Evolutionary conservation across 2,888 invertebrate genomes (phyloP), one percentile per base, ranked within the genome.

Genomic region (Drosophila multiciliata): DNA sequence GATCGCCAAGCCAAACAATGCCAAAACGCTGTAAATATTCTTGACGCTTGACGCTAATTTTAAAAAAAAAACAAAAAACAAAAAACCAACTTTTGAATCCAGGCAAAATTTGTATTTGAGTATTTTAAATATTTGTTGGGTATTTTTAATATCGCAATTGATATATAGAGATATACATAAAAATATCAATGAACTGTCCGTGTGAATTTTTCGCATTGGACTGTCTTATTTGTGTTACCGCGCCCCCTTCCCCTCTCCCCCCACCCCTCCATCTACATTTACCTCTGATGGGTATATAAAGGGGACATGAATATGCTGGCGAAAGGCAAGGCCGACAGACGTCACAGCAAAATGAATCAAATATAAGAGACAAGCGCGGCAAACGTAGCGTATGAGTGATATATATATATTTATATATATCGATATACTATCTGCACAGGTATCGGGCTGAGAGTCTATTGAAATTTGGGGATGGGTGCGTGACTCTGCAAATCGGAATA

Each of bases 361-460:
- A 73, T 69, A 73, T 52, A 78, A 78, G 58, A 70, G 71, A 74
- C 67, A 68, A 61, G 6, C 71, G 63, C 70, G 75, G 70, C 82
- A 74, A 75, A 79, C 87, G 67, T 70, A 71, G 73, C 85, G 86
- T 73, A 88, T 85, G 88, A 85, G 83, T 78, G 83, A 85, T 86
- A 70, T 68, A 48, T 45, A 26, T 6, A 29, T 29, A 29, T 26
- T 5, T 5, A 5, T 29, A 29, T 29, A 29, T 29, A 29, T 26
- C 3, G 26, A 26, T 26, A 26, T 42, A 26, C 29, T 78, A 58
- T 76, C 48, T 55, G 66, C 52, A 66, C 60, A 57, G 71, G 29
- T 66, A 75, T 61, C 59, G 45, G 45, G 40, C 49, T 17, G 66
- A 67, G 63, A 68, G 36, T 61, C 52, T 55, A 54, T 61, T 52